phyloP scores from a whole-genome alignment of 2,888 invertebrate species.

The Dinocampus coccinellae region DNA sequence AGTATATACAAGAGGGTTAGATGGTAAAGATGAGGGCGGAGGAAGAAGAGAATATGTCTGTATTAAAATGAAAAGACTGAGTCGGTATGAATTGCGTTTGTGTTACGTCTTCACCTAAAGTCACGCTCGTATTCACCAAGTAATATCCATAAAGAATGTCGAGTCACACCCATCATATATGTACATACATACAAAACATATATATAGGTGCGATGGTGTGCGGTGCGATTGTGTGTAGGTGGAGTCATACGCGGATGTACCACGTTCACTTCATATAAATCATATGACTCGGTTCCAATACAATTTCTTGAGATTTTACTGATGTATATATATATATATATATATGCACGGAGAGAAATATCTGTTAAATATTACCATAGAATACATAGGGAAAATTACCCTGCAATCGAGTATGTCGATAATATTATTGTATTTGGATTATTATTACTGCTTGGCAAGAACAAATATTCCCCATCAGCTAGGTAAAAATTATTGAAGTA shows the following conservation, averaged over 20 bases:
- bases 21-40: constrained; percentile 10
- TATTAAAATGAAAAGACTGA: constrained; percentile 19
- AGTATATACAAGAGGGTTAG: constrained; percentile 9
- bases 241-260: constrained; percentile 20
- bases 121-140: constrained; percentile 39
- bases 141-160: constrained; percentile 59
- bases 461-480: too few relatives aligned
- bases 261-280: constrained; percentile 20
- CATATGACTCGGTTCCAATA: too few relatives aligned
- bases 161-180: constrained; percentile 60
- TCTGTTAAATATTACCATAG: too few relatives aligned
- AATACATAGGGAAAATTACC: too few relatives aligned
- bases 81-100: constrained; percentile 29
- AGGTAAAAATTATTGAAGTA: too few relatives aligned
- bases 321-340: neutral
- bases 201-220: constrained; percentile 36
- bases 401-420: too few relatives aligned
- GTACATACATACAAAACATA: neutral
- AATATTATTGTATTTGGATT: too few relatives aligned
- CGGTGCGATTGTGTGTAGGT: constrained; percentile 20
- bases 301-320: constrained; percentile 12
- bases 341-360: too few relatives aligned
- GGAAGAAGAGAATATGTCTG: constrained; percentile 13
- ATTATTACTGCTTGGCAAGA: too few relatives aligned
- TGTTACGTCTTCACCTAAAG: constrained; percentile 20